Base-by-base conservation (phyloP, 2,113 vertebrate genomes). In the Strix aluco region DNA sequence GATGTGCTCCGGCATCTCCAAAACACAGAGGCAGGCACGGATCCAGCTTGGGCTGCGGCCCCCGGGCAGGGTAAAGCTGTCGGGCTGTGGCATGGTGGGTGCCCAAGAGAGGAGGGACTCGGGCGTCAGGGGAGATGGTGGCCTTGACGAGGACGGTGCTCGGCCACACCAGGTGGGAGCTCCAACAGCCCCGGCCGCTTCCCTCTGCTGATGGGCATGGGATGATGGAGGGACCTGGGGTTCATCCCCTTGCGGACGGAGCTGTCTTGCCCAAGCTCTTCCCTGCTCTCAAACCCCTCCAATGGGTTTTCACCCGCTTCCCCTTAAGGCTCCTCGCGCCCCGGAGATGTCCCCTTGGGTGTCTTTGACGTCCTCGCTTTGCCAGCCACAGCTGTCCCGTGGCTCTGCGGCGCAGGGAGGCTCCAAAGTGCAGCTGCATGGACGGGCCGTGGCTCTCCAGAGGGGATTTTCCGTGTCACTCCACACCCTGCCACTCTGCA, bases 401-500 rank as follows among this genome's bases (percentile, higher is more conserved):
- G 44, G 36, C 44, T n/a, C 49, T 9, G 4, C 4, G 19, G 15
- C 7, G 1, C 67, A 4, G 71, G 3, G 21, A 81, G 57, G 71
- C 75, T 75, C 46, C 0, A 2, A 44, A 36, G 67, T 81, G 49
- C 78, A 66, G 92, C 78, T 1, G 2, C 61, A n/a, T 3, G 18
- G 71, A 23, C 30, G 3, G 1, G 46, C 51, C 4, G 2, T 22
- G 46, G 73, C 54, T 78, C 34, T 92, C 88, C 3, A 0, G 74
- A 71, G 47, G 44, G 59, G 21, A 92, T 84, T 85, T 78, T 87
- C 81, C 20, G 4, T 47, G 11, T 36, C 5, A 27, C 25, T 77
- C 29, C 30, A 13, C 86, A 65, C 40, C 29, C 79, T 0, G 0
- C 62, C 5, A 21, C 55, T 62, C 88, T 40, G 51, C 1, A 0